Evolutionary conservation across 1,140 invertebrate species (phyloP).

Genomic region (Drosophila sturtevanti): DNA sequence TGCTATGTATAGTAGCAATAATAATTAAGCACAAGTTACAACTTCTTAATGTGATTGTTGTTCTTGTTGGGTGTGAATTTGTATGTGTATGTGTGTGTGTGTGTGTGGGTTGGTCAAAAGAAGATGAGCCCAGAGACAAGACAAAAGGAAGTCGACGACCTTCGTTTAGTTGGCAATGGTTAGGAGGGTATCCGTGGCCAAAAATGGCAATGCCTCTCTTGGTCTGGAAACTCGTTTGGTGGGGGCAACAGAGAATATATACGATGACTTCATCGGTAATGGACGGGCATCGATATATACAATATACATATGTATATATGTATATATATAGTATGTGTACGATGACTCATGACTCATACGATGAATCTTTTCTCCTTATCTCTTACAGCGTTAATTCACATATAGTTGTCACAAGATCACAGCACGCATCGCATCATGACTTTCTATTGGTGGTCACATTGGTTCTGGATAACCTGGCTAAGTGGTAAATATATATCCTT

Average conservation of each 20-base stretch:
- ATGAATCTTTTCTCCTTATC: conserved; percentile 14
- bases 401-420: conserved; percentile 55
- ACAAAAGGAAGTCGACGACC: conserved; percentile 26
- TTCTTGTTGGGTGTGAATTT: too few species aligned
- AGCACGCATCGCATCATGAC: conserved; percentile 85
- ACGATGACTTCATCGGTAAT: conserved; percentile 33
- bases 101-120: conserved; percentile 12
- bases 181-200: conserved; percentile 10
- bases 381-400: conserved; percentile 26
- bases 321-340: neutral
- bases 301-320: too few species aligned
- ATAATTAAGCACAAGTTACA: conserved; percentile 14
- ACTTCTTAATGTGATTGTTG: neutral
- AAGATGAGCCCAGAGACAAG: conserved; percentile 17
- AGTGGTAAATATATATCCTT: conserved; percentile 41
- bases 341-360: conserved; percentile 30
- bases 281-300: neutral
- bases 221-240: conserved; percentile 20
- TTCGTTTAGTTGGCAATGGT: conserved; percentile 21
- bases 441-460: conserved; percentile 88
- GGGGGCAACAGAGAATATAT: neutral
- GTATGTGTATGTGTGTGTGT: too few species aligned
- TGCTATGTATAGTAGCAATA: neutral
- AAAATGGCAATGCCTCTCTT: conserved; percentile 34
- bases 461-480: conserved; percentile 87